Evolutionary conservation across 2,888 invertebrate genomes (phyloP).

Genomic region (Andrena bicolor): DNA sequence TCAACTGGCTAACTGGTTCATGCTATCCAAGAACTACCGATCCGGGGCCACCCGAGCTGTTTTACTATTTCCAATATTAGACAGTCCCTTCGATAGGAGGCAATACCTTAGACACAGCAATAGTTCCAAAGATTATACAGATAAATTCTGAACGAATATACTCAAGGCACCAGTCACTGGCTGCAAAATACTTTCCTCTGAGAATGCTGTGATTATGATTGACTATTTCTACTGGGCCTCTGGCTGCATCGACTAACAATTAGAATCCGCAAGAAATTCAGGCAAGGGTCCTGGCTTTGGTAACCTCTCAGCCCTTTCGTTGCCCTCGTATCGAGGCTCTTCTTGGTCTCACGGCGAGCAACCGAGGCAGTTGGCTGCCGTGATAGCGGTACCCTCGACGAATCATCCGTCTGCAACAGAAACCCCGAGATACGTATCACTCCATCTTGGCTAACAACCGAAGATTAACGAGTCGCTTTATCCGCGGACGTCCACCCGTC

Average conservation of each 20-base stretch:
- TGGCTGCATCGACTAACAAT: conserved; percentile 10
- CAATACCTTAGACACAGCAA: too few relatives aligned
- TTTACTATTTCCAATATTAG: too few relatives aligned
- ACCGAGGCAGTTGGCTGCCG: conserved; percentile 56
- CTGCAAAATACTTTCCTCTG: background rate
- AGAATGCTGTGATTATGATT: conserved; percentile 2
- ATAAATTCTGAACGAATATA: background rate
- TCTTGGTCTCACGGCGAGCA: conserved; percentile 46
- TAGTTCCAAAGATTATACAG: too few relatives aligned
- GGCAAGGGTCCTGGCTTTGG: background rate
- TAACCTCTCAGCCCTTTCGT: conserved; percentile 9
- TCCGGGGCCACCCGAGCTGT: background rate
- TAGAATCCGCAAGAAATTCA: background rate
- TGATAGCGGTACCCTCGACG: conserved; percentile 72
- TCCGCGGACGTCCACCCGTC: conserved; percentile 75
- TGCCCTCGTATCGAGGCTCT: conserved; percentile 30
- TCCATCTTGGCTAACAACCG: conserved; percentile 79
- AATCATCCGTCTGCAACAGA: conserved; percentile 83
- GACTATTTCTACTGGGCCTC: conserved; percentile 3
- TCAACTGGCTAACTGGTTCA: too few relatives aligned
- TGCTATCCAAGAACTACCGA: background rate
- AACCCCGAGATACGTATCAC: conserved; percentile 81
- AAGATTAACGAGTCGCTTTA: conserved; percentile 84
- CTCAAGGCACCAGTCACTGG: background rate
- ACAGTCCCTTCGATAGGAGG: too few relatives aligned